Base-by-base conservation (phyloP, 2,888 invertebrate genomes). In the Ectemnius continuus region DNA sequence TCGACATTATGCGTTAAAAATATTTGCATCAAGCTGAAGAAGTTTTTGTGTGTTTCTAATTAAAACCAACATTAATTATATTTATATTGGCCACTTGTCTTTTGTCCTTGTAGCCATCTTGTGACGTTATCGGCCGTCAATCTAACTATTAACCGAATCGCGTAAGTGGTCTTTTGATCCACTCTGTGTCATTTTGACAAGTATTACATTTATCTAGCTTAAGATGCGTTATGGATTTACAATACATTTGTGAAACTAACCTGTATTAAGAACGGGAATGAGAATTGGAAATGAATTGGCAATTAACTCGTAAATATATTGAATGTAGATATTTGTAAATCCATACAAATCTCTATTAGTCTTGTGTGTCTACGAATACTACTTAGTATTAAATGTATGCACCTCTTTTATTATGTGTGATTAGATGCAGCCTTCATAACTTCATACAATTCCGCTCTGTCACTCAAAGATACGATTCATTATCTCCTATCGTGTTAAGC, bases 51-150 rank as follows among this genome's bases (percentile, higher is more conserved):
- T 84, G 76, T 81, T 81, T 76, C 76, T 73, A 81, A 73, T 63
- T 79, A 76, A 79, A 79, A 62, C 57, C 67, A 84, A 81, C 77
- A 61, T 82, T 78, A 75, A 80, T 85, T 80, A 80, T 75, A 83
- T 83, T 77, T 79, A 84, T 75, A 89, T 87, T 88, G 87, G 87
- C 85, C 87, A 86, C 86, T 81, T 88, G 86, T 91, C 87, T 91
- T 90, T 90, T 91, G 87, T 89, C 86, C 87, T 93, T 94, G 89
- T 95, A 97, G 96, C 95, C 96, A 96, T 94, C 96, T 96, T 94
- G 96, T 95, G 95, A 96, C 96, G 92, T 95, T 96, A 93, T 96
- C 96, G 91, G 95, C 96, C 92, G 96, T 96, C 94, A 96, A 96
- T 94, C 95, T 96, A 93, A 95, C 96, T 93, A 94, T 96, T 94